Percentiles rank a stretch among this genome's conserved stretches.
Evolutionary conservation across 2,113 vertebrate genomes (phyloP).

Genomic region (Isurus oxyrinchus): DNA sequence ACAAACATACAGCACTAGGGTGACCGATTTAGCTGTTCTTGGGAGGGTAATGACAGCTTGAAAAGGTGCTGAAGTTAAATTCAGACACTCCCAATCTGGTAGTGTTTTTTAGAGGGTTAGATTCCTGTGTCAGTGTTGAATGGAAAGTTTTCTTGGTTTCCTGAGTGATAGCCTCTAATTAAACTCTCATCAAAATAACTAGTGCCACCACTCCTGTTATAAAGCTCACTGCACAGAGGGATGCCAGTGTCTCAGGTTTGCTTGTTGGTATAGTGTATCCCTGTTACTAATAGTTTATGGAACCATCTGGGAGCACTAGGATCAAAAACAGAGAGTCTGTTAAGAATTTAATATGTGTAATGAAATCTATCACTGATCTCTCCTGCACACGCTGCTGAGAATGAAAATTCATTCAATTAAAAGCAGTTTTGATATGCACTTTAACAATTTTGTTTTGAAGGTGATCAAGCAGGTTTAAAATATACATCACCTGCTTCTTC

Average conservation of each 20-base stretch:
- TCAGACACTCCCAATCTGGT: not conserved
- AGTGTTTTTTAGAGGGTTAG: not conserved
- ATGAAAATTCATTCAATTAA: not conserved
- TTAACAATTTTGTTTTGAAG: no score
- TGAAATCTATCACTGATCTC: not conserved
- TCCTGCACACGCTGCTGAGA: no score
- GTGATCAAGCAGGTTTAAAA: no score
- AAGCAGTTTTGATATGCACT: no score
- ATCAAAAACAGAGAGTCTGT: not conserved
- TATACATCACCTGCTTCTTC: not conserved
- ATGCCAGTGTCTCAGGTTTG: not conserved
- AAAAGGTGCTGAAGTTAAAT: not conserved
- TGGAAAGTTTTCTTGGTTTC: slow-evolving; percentile 7
- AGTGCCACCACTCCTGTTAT: not conserved
- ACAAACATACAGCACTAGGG: not conserved
- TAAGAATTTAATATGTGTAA: not conserved
- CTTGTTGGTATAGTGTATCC: not conserved
- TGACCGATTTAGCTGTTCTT: not conserved
- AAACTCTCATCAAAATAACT: slow-evolving; percentile 6
- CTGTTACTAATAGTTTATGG: not conserved
- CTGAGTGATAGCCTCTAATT: slow-evolving; percentile 11
- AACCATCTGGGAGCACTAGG: not conserved
- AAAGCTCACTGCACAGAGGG: not conserved
- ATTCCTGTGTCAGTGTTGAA: not conserved
- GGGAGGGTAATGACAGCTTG: not conserved